Conservation (phyloP, 2,888 invertebrate species). For the Synergus gifuensis region DNA sequence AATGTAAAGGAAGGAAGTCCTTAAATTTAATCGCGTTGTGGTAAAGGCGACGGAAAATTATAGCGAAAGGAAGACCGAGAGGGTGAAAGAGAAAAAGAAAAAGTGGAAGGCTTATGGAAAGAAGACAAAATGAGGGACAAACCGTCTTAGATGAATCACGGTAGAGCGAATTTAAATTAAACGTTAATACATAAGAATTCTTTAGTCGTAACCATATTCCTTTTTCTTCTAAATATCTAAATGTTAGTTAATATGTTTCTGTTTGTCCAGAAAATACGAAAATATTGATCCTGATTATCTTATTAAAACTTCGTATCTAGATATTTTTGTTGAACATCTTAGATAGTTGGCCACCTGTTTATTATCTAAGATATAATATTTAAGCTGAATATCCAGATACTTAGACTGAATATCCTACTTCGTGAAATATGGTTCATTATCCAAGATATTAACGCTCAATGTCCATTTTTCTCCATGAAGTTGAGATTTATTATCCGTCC, state of each 20-base stretch:
- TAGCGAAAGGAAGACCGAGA: constrained; percentile 57
- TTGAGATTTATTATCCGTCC: constrained; percentile 62
- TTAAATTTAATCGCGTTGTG: constrained; percentile 64
- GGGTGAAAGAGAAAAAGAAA: constrained; percentile 47
- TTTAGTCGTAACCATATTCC: background rate
- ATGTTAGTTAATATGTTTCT: background rate
- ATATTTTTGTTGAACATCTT: too few species aligned
- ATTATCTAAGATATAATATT: too few species aligned
- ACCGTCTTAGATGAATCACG: constrained; percentile 64
- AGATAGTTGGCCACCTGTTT: too few species aligned
- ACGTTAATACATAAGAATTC: constrained; percentile 58
- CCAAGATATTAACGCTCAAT: background rate
- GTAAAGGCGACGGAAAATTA: constrained; percentile 57
- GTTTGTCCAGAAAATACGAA: too few species aligned
- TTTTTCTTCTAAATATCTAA: background rate
- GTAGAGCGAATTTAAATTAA: constrained; percentile 61
- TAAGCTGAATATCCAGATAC: too few species aligned
- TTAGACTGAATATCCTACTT: too few species aligned
- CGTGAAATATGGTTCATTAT: too few species aligned
- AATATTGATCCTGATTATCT: too few species aligned
- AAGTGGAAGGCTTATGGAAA: background rate
- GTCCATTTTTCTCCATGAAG: constrained; percentile 25
- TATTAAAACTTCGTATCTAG: too few species aligned
- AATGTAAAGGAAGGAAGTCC: constrained; percentile 43
- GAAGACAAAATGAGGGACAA: constrained; percentile 43